Base-by-base conservation (phyloP, 1,140 invertebrate genomes). In the Pteromalus puparum region DNA sequence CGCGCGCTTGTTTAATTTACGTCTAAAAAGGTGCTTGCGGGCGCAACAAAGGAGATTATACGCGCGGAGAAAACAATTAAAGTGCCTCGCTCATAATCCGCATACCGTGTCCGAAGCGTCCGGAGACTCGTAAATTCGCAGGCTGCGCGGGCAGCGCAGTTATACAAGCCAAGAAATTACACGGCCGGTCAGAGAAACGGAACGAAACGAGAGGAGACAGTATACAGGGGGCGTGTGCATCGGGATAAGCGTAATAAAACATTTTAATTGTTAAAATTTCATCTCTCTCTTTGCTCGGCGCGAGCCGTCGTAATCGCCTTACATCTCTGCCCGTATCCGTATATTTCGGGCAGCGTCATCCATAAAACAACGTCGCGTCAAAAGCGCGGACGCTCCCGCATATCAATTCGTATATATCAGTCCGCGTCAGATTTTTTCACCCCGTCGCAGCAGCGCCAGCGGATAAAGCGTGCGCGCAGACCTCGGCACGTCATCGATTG, bases 261-360 rank as follows among this genome's bases (percentile, higher is more conserved):
- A 72, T 74, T 74, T n/a, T 34, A 74, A 74, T 74, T 42, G 34
- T 74, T 42, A 42, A 74, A 74, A 53, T 53, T 74, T 15, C 74
- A 53, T 76, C 42, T 13, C 24, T 34, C 30, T 34, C 30, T 34
- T 5, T 34, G 30, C 30, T 5, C n/a, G 5, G 38, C n/a, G 12
- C 68, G 12, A 10, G 5, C 68, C 68, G 10, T 21, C 73, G 2
- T 53, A 53, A 53, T 53, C 74, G 74, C 42, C 74, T 76, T 76
- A 53, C 46, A 24, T 34, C 34, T 74, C 18, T 9, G 0, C 38
- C 38, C 72, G 18, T 70, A 61, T 34, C 30, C 53, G 21, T 61
- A 61, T 61, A 61, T 6, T 6, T 61, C 15, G 4, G 2, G 18
- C 26, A 34, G 30, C 30, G 34, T 18, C 72, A 74, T 74, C 34